phyloP scores from a whole-genome alignment of 1,140 invertebrate species.

The Euwallacea similis region DNA sequence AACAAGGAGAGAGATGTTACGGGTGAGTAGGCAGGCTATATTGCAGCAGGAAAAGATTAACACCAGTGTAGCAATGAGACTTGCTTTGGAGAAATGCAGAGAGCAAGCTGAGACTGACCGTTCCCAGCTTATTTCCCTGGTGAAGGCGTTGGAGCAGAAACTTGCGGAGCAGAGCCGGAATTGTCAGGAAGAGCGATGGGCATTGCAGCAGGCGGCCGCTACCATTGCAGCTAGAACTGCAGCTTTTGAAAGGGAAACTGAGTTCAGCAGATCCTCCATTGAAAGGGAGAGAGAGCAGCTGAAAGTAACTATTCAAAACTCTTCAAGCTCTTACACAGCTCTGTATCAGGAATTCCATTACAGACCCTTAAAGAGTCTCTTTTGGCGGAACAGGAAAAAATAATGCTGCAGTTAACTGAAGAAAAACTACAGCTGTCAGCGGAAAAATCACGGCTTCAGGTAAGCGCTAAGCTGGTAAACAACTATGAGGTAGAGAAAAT shows the following conservation, averaged over 20 bases:
- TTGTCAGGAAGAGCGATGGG: slow-evolving; percentile 51
- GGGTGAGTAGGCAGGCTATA: slow-evolving; percentile 39
- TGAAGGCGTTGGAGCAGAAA: slow-evolving; percentile 56
- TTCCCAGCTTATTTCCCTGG: slow-evolving; percentile 55
- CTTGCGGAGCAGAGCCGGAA: slow-evolving; percentile 51
- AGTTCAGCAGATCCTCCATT: slow-evolving; percentile 52
- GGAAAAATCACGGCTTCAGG: slow-evolving; percentile 55
- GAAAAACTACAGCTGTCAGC: slow-evolving; percentile 53
- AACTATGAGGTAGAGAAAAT: slow-evolving; percentile 51
- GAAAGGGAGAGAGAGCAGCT: slow-evolving; percentile 55
- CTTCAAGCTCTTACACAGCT: neutral
- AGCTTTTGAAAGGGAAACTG: slow-evolving; percentile 55
- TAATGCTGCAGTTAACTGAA: slow-evolving; percentile 54
- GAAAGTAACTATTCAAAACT: slow-evolving; percentile 40
- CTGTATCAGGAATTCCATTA: slow-evolving; percentile 17
- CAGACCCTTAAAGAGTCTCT: slow-evolving; percentile 54
- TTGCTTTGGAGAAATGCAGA: slow-evolving; percentile 53
- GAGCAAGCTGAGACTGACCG: slow-evolving; percentile 55
- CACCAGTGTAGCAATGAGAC: slow-evolving; percentile 47
- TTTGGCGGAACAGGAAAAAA: slow-evolving; percentile 54
- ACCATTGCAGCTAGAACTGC: slow-evolving; percentile 51
- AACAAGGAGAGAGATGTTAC: slow-evolving; percentile 52
- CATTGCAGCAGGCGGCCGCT: slow-evolving; percentile 50
- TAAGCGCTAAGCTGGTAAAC: slow-evolving; percentile 51
- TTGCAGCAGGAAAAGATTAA: neutral